phyloP scores from a whole-genome alignment of 2,113 vertebrate species.

The Clarias gariepinus region DNA sequence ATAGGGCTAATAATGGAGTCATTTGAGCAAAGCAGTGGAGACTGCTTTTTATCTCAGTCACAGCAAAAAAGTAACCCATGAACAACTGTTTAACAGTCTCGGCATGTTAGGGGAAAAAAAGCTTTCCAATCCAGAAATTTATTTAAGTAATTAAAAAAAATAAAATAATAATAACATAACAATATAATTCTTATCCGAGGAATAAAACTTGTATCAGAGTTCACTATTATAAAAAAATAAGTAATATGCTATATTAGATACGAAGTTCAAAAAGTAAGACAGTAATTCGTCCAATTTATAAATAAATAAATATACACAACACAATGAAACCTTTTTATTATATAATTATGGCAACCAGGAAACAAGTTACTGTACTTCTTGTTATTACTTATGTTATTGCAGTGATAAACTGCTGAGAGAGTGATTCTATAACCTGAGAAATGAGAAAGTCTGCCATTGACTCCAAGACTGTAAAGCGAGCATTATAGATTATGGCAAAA shows the following conservation, averaged over 20 bases:
- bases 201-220: not conserved
- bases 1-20: slow-evolving; percentile 11
- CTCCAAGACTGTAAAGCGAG: too few relatives aligned
- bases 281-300: not conserved
- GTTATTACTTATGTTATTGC: not conserved
- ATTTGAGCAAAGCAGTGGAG: not conserved
- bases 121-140: not conserved
- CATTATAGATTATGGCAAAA: too few relatives aligned
- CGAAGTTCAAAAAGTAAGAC: not conserved
- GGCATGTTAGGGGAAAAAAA: not conserved
- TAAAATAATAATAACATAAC: not conserved
- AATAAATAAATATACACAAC: too few relatives aligned
- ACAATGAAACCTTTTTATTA: not conserved
- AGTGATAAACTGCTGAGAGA: not conserved
- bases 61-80: not conserved
- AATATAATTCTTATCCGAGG: too few relatives aligned
- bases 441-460: too few relatives aligned
- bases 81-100: not conserved
- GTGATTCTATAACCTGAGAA: too few relatives aligned
- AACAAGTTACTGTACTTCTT: not conserved
- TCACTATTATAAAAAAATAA: not conserved
- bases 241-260: not conserved
- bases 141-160: not conserved
- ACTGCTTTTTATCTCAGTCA: not conserved
- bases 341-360: not conserved